Evolutionary conservation across 1,140 invertebrate species (phyloP), one percentile per base, ranked within the genome.

Genomic region (Temnothorax nylanderi): DNA sequence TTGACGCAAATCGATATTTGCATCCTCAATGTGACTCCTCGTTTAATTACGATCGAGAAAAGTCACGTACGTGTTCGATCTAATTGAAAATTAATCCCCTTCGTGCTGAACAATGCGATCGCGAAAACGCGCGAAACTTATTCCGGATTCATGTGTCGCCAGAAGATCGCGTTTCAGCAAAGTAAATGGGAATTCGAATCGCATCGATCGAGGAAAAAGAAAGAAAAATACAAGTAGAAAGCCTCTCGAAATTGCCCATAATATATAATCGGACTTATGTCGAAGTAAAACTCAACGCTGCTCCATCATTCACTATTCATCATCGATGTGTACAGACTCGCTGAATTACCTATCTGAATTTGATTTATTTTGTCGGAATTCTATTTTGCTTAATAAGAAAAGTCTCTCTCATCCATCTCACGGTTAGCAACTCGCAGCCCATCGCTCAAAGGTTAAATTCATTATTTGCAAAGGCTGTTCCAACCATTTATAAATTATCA

Each of bases 51-150:
- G 37, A 81, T 56, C 78, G 37, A 8, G 10, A 41, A 72, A 44
- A 47, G 37, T 81, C 64, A 56, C 64, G 64, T 44, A 56, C 64
- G 64, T 44, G 16, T 26, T 51, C 49, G 47, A 81, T 51, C 21
- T 44, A 81, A 81, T 81, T 81, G 49, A 81, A 81, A 81, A 81
- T 81, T 72, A 81, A 81, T 81, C 71, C 49, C 34, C 21, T 44
- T 37, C 49, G 37, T 72, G 65, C 64, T 56, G 77, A 71, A 34
- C 62, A 47, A 16, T 16, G 77, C 21, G 16, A 34, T 81, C 62
- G 76, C 34, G 76, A 80, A 54, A 51, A 67, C 60, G 60, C 37
- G 44, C 60, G 51, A 56, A 81, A 81, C 77, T 71, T 71, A 81
- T 8, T 8, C 47, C 32, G 21, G 13, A 13, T 13, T 64, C 18